Conservation (phyloP, 1,140 invertebrate species). For the Drosophila mayri region DNA sequence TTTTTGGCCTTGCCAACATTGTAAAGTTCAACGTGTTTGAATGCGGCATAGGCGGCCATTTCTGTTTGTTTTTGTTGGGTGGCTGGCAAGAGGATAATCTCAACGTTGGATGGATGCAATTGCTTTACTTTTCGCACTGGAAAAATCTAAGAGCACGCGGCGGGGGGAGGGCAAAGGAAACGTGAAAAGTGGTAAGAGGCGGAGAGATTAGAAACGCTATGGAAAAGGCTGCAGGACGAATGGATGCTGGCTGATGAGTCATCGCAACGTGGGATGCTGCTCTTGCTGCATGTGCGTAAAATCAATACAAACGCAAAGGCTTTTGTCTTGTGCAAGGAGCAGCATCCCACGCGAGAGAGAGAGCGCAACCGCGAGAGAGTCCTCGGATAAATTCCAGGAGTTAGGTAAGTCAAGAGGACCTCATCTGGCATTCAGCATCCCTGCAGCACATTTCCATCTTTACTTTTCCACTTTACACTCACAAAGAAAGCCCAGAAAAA, state of each 20-base stretch:
- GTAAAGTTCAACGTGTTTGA: constrained; percentile 90
- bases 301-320: constrained; percentile 40
- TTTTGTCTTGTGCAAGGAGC: constrained; percentile 31
- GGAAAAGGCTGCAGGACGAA: constrained; percentile 50
- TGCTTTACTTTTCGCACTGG: constrained; percentile 50
- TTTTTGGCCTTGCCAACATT: constrained; percentile 90
- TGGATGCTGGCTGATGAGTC: constrained; percentile 24
- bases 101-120: constrained; percentile 39
- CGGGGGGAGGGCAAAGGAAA: neutral
- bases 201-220: constrained; percentile 19
- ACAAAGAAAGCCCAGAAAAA: constrained; percentile 51
- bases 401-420: constrained; percentile 7
- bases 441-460: constrained; percentile 35
- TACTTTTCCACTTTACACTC: constrained; percentile 31
- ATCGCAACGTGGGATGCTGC: constrained; percentile 45
- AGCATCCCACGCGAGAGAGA: constrained; percentile 24
- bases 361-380: neutral
- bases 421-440: constrained; percentile 4
- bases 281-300: constrained; percentile 47
- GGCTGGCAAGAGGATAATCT: constrained; percentile 51
- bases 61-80: constrained; percentile 52
- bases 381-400: constrained; percentile 16
- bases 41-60: constrained; percentile 90
- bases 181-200: neutral
- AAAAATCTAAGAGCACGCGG: constrained; percentile 43